Conservation (phyloP, 2,888 invertebrate genomes). For the Molorchus minor region DNA sequence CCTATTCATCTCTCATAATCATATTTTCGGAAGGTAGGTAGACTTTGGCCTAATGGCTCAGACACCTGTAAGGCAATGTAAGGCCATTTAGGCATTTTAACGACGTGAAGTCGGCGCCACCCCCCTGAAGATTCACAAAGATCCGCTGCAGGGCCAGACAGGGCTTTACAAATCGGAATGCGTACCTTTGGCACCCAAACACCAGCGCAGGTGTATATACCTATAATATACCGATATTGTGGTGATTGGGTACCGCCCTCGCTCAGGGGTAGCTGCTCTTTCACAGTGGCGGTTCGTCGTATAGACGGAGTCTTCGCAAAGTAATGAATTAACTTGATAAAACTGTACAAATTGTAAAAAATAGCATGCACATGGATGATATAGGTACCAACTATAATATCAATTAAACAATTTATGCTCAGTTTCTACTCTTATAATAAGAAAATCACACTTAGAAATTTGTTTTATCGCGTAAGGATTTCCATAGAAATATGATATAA, state of each 20-base stretch:
- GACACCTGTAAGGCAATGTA: slow-evolving; percentile 57
- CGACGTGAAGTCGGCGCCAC: slow-evolving; percentile 53
- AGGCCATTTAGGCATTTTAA: slow-evolving; percentile 39
- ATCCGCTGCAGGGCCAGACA: slow-evolving; percentile 41
- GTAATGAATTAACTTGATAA: too few relatives aligned
- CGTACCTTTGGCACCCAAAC: slow-evolving; percentile 41
- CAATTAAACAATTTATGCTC: too few relatives aligned
- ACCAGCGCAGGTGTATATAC: slow-evolving; percentile 29
- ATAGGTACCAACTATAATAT: too few relatives aligned
- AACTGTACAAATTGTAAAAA: too few relatives aligned
- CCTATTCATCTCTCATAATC: slow-evolving; percentile 37
- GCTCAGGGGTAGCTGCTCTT: neutral
- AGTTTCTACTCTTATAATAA: too few relatives aligned
- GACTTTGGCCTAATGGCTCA: slow-evolving; percentile 48
- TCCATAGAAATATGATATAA: too few relatives aligned
- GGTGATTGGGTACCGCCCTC: neutral
- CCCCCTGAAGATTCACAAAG: slow-evolving; percentile 53
- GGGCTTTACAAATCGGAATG: slow-evolving; percentile 39
- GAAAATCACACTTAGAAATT: too few relatives aligned
- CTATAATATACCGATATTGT: slow-evolving; percentile 4
- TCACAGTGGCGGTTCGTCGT: too few relatives aligned
- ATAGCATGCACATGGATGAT: too few relatives aligned
- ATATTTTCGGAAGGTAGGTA: slow-evolving; percentile 39
- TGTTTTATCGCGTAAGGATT: too few relatives aligned
- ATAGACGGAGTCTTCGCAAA: too few relatives aligned